Base-by-base conservation (phyloP, 2,888 invertebrate genomes). In the Horisme vitalbata region DNA sequence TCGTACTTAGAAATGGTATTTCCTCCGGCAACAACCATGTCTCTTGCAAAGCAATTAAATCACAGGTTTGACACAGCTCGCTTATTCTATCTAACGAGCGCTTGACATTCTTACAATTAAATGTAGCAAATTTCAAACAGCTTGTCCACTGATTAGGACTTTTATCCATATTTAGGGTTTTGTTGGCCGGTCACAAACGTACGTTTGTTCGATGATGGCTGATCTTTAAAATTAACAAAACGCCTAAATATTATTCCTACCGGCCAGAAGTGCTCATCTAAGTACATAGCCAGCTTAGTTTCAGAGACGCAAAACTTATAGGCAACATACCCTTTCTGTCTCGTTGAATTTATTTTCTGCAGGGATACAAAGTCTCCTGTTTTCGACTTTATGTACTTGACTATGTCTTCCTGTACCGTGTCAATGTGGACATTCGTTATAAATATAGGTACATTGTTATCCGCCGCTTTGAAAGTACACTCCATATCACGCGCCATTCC, bases 211-310 rank as follows among this genome's bases (percentile, higher is more conserved):
- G 45, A 7, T 2, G 6, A 21, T 27, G 14, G 34, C 38, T 31
- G 31, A 13, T 37, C 23, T 31, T 44, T 46, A 35, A 44, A 61
- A 45, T 61, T 27, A 1, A 64, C 49, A 56, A 63, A 65, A 1
- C 52, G 53, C 18, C 62, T 31, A 38, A 62, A 62, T 15, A 59
- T 52, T 11, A 63, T 49, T 2, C 61, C 60, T 12, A 46, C 11
- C 0, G 65, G 61, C 63, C 61, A 65, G 10, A 57, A 15, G 5
- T 44, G 49, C 2, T 52, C 55, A 38, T 63, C 46, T 8, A 63
- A 27, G 26, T 50, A 62, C 13, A 56, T 10, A 3, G 44, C n/a
- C 7, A 59, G n/a, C 21, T 58, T 62, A 7, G 10, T 10, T 32
- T 52, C 38, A 1, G 55, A 45, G n/a, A 65, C 50, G 13, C 55